phyloP scores from a whole-genome alignment of 37 sponge, comb jelly and placozoan species.

The Amphimedon queenslandica region DNA sequence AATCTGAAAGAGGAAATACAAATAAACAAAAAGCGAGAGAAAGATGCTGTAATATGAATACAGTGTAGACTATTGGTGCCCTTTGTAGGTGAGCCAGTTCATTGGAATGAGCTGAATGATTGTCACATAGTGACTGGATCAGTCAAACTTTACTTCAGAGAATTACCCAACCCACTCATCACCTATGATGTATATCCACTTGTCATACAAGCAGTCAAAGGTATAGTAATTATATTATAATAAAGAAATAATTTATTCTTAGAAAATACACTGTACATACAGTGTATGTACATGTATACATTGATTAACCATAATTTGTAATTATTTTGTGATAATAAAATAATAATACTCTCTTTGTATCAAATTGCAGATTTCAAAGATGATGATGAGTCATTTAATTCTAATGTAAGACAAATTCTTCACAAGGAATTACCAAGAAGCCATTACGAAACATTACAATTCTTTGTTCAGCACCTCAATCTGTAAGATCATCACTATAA shows the following conservation, averaged over 20 bases:
- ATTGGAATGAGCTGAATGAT: too few species aligned
- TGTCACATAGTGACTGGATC: slow-evolving; percentile 57
- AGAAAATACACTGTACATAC: too few species aligned
- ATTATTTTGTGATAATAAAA: background rate
- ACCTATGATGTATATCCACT: slow-evolving; percentile 47
- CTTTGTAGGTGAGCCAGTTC: too few species aligned
- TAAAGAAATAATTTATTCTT: too few species aligned
- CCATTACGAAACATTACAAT: slow-evolving; percentile 51
- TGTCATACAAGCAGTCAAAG: background rate
- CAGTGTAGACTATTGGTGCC: too few species aligned
- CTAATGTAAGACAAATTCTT: background rate
- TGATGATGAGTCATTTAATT: background rate
- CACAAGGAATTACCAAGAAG: slow-evolving; percentile 27
- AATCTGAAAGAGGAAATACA: too few species aligned
- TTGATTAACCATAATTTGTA: background rate
- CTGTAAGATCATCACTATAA: too few species aligned
- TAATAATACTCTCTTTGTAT: background rate
- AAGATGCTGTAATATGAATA: too few species aligned
- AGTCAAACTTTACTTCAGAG: slow-evolving; percentile 65
- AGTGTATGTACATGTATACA: too few species aligned
- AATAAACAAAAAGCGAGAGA: too few species aligned
- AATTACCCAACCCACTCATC: slow-evolving; percentile 69
- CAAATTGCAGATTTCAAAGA: background rate
- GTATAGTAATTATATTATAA: too few species aligned
- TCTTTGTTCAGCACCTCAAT: slow-evolving; percentile 40